Conservation (phyloP, 2,113 vertebrate species). For the Sus scrofa region T2T-Sscrofa CM000818.6:12360001-12360500, state of each 20-base stretch:
- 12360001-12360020: constrained; percentile 80
- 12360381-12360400: background rate
- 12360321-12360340: background rate
- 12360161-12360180: background rate
- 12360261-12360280: background rate
- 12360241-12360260: background rate
- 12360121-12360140: constrained; percentile 66
- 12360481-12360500: too few species aligned
- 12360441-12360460: background rate
- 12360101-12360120: constrained; percentile 72
- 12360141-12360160: constrained; percentile 52
- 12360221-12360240: background rate
- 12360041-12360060: constrained; percentile 83
- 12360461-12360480: background rate
- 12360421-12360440: background rate
- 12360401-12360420: accelerated
- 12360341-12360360: background rate
- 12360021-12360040: constrained; percentile 78
- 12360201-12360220: background rate
- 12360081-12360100: constrained; percentile 78
- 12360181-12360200: background rate
- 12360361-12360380: background rate
- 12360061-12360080: constrained; percentile 68
- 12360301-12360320: background rate
- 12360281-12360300: background rate